Conservation (phyloP, 2,797 vertebrate species). For the Platyrinchus mystaceus region DNA sequence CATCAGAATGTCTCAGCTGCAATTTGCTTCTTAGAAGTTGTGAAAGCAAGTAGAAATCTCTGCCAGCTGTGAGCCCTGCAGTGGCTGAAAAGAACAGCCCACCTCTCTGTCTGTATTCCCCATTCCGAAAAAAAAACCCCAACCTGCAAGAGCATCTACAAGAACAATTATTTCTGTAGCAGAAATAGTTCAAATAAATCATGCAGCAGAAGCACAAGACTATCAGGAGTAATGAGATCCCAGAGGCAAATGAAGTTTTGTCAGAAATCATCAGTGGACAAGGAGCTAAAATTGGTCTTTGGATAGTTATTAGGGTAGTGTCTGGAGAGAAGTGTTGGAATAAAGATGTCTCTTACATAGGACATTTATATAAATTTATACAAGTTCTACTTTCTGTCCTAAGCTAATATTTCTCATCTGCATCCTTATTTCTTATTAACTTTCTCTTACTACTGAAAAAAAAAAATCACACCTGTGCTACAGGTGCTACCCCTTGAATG, state of each 20-base stretch:
- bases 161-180: not conserved
- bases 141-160: not conserved
- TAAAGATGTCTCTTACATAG: not conserved
- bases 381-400: not conserved
- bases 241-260: not conserved
- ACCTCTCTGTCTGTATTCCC: not conserved
- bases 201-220: not conserved
- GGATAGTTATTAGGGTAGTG: not conserved
- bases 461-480: not conserved
- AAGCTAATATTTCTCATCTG: not conserved
- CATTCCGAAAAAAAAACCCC: not conserved
- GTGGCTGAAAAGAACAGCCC: not conserved
- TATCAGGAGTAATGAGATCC: conserved; percentile 20
- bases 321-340: not conserved
- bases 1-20: not conserved
- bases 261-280: not conserved
- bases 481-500: not conserved
- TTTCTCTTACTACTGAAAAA: not conserved
- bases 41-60: not conserved
- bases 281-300: not conserved
- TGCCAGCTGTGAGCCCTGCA: not conserved
- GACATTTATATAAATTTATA: not conserved
- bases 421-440: not conserved
- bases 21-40: not conserved
- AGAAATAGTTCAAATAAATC: not conserved